Percentiles rank a stretch among this genome's conserved stretches.
Evolutionary conservation across 2,888 invertebrate species (phyloP).

Genomic region (Ectobius pallidus): DNA sequence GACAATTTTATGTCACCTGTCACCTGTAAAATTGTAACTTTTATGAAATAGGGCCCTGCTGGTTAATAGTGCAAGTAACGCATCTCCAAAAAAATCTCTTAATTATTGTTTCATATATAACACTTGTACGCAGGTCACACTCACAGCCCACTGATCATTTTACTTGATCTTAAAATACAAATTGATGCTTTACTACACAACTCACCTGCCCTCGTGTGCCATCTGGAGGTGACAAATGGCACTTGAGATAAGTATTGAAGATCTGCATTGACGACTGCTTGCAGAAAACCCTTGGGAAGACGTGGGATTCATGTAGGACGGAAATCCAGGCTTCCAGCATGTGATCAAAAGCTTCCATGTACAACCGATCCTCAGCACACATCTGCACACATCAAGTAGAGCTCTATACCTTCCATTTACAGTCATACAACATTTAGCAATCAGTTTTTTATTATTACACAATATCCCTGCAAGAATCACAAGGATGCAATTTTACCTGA

Average conservation of each 20-base stretch:
- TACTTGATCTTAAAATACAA: too few species aligned
- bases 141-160: too few species aligned
- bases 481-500: too few species aligned
- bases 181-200: conserved; percentile 2
- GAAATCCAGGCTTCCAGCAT: conserved; percentile 72
- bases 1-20: too few species aligned
- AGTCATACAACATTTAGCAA: background rate
- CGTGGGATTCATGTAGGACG: conserved; percentile 57
- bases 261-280: conserved; percentile 62
- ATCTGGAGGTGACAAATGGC: conserved; percentile 82
- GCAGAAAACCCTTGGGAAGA: conserved; percentile 55
- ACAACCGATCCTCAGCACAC: conserved; percentile 57
- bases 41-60: too few species aligned
- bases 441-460: background rate
- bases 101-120: too few species aligned
- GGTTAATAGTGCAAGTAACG: too few species aligned
- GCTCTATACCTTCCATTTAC: background rate
- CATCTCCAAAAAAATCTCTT: too few species aligned
- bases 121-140: too few species aligned
- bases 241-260: conserved; percentile 80
- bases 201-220: conserved; percentile 67
- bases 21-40: too few species aligned
- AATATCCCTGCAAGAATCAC: too few species aligned
- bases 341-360: conserved; percentile 71
- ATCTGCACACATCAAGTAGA: conserved; percentile 39